Evolutionary conservation across 2,113 vertebrate genomes (phyloP).

Genomic region (Pseudois nayaur): DNA sequence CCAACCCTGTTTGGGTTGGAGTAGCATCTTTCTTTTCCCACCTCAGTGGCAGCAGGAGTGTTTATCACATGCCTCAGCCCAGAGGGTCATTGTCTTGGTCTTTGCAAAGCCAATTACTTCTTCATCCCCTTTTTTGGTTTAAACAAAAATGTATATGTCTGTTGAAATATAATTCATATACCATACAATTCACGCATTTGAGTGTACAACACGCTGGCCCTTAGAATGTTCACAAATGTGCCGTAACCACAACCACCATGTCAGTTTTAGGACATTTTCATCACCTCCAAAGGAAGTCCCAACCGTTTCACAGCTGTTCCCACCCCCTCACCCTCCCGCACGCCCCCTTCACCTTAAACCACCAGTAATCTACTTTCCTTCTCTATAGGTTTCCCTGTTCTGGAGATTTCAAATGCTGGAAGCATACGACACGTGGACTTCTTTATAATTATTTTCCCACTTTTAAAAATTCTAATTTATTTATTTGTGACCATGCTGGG

Average conservation of each 20-base stretch:
- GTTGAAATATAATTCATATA: neutral
- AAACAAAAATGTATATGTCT: neutral
- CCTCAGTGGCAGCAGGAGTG: neutral
- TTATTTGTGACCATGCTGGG: neutral
- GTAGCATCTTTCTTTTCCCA: neutral
- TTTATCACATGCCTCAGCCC: fast-evolving
- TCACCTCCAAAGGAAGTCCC: neutral
- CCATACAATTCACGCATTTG: neutral
- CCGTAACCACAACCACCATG: neutral
- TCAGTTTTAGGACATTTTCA: neutral
- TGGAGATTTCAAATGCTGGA: neutral
- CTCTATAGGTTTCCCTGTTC: neutral
- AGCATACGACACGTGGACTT: neutral
- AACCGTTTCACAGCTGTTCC: neutral
- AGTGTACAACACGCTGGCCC: neutral
- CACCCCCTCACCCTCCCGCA: fast-evolving
- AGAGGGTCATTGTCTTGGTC: too few species aligned
- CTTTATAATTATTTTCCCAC: neutral
- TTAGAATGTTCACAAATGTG: neutral
- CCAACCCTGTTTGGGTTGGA: too few species aligned
- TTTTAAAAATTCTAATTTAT: neutral
- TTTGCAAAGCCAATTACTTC: neutral
- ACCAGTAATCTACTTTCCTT: neutral
- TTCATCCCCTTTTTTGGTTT: neutral
- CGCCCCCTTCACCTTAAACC: neutral